A percentile compares a stretch with the other conserved stretches of the same genome.
These are phyloP conservation scores for Myiotriccus ornatus DNA, from an alignment of 2,797 vertebrate species.

Conservation along the genomic window DNA sequence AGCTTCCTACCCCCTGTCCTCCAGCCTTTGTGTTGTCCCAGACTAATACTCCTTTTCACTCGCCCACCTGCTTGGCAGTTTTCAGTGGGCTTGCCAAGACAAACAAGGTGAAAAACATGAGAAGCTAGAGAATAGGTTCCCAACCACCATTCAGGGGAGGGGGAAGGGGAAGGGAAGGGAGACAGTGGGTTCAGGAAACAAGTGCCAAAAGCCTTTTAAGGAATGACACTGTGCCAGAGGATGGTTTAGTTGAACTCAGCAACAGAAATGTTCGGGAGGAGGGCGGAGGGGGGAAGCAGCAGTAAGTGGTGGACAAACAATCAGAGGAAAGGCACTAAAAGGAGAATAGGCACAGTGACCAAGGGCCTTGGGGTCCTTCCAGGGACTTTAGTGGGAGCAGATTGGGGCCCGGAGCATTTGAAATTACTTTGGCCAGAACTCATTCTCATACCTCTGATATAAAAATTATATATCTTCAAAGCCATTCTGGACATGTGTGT, in stretches of 20 bases:
- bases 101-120: background rate
- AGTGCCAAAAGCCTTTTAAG: background rate
- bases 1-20: background rate
- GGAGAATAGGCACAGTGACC: background rate
- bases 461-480: constrained; percentile 9
- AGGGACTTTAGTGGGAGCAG: background rate
- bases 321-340: background rate
- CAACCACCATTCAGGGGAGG: background rate
- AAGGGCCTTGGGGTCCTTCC: constrained; percentile 8
- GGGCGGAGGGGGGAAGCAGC: background rate
- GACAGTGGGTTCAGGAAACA: background rate
- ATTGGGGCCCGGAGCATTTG: background rate
- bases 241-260: background rate
- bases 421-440: background rate
- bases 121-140: background rate
- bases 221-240: background rate
- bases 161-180: background rate
- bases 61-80: background rate
- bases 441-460: background rate
- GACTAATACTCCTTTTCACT: background rate
- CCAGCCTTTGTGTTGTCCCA: background rate
- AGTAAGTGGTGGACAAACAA: background rate
- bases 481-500: background rate
- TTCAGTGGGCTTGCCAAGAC: background rate
- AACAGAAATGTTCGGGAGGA: background rate